Evolutionary conservation across 2,888 invertebrate species (phyloP), one percentile per base, ranked within the genome.

Genomic region (Trissonchulus latispiculum): DNA sequence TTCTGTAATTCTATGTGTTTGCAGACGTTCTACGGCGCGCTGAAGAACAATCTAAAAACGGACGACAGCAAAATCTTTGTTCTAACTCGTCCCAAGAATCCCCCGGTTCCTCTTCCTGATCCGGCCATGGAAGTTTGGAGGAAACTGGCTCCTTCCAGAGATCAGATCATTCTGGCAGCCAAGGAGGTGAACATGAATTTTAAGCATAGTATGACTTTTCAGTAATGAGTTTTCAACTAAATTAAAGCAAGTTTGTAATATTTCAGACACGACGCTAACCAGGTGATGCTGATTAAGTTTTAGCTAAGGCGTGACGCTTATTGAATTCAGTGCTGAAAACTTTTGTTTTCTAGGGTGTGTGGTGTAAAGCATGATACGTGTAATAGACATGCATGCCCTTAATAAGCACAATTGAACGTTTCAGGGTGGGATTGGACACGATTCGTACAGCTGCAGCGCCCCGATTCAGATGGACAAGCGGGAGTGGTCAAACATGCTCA

Each of bases 51-150:
- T 28, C 31, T 72, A 2, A 71, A 61, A 72, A 23, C 28, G 31
- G 70, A 61, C 23, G 70, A 73, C 31, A 36, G 69, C 23, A 35
- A 67, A 8, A 36, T 75, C 8, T 75, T 74, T 36, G n/a, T 73
- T 3, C 8, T 75, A 23, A 32, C 33, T 23, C 66, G 70, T 23
- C 75, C 75, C 29, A 75, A 75, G 32, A 75, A 75, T 37, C 75
- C 75, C 1, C 75, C 75, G 15, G 33, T 74, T 31, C 75, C 75
- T 1, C 23, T 75, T 31, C 75, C 75, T 33, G 73, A 75, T 33
- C 23, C 61, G n/a, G 75, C 75, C 36, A 68, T 75, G 61, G 35
- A 1, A 18, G 29, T 71, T 29, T 75, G 75, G 75, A 2, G 75
- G 1, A 74, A 71, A 33, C 28, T 72, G 71, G 66, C 73, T 1